These are phyloP conservation scores for Parotocinclus haroldoi DNA, from an alignment of 2,797 vertebrate species.

Conservation along the genomic window DNA sequence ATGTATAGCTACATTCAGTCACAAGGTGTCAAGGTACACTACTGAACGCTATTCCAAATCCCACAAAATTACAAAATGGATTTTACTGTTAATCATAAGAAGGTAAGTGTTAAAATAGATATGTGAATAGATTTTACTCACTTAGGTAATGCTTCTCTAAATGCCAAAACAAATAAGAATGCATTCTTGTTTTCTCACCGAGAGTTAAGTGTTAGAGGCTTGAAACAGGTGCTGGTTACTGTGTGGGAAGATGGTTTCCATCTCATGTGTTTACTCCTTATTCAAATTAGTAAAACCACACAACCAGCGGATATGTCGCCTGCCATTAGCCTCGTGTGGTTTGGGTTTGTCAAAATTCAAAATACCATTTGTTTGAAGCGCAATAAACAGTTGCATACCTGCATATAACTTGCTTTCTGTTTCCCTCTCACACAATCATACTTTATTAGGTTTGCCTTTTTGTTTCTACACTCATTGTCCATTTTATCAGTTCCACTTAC, in stretches of 20 bases:
- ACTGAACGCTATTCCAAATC: no score
- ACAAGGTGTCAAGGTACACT: no score
- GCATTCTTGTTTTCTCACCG: background rate
- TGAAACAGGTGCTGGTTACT: slow-evolving; percentile 12
- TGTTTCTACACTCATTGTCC: no score
- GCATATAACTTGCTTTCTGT: background rate
- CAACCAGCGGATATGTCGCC: slow-evolving; percentile 8
- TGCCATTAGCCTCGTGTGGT: slow-evolving; percentile 18
- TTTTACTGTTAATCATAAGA: no score
- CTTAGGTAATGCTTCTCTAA: background rate
- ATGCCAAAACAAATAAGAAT: background rate
- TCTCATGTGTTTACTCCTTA: slow-evolving; percentile 37
- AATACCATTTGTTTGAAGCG: slow-evolving; percentile 20
- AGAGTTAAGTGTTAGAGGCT: background rate
- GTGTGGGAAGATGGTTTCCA: slow-evolving; percentile 16
- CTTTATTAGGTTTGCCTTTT: no score
- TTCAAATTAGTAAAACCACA: slow-evolving; percentile 42
- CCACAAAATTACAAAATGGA: no score
- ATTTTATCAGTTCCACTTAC: no score
- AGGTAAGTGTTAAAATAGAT: no score
- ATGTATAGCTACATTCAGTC: no score
- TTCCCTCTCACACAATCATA: background rate
- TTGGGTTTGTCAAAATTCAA: slow-evolving; percentile 15
- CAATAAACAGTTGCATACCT: slow-evolving; percentile 31
- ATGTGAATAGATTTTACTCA: no score